Conservation (phyloP, 2,888 invertebrate species). For the Deladenus siricidicola region DNA sequence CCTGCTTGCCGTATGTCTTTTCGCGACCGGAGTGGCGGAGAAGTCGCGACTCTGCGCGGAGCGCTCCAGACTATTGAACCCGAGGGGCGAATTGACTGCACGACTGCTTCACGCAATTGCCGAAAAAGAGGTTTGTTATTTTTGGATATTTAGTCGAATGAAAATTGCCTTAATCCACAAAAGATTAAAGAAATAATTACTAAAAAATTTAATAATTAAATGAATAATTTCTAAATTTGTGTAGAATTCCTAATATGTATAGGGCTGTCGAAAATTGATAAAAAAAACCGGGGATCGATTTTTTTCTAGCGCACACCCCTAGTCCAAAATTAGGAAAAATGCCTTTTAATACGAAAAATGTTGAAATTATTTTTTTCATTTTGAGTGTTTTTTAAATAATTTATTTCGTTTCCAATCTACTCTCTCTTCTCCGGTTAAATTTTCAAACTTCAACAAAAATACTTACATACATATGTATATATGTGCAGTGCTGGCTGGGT, state of each 20-base stretch:
- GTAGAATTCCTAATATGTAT: too few species aligned
- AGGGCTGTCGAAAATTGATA: too few species aligned
- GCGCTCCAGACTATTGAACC: conserved; percentile 7
- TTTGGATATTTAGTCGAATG: neutral
- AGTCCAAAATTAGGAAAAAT: too few species aligned
- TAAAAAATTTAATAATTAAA: neutral
- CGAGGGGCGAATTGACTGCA: conserved; percentile 1
- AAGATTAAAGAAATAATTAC: neutral
- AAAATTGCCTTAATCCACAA: neutral
- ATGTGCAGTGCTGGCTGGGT: too few species aligned
- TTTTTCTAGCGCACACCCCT: too few species aligned
- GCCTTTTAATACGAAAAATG: neutral
- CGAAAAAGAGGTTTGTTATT: conserved; percentile 1
- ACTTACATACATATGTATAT: too few species aligned
- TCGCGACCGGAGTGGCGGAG: conserved; percentile 4
- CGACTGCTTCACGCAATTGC: conserved; percentile 4
- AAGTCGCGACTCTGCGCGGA: conserved; percentile 12
- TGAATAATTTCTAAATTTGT: too few species aligned
- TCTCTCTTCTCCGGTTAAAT: too few species aligned
- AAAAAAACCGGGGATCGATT: too few species aligned
- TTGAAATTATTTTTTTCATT: neutral
- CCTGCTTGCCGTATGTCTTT: conserved; percentile 8
- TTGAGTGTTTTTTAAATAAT: too few species aligned
- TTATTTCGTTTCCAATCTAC: too few species aligned
- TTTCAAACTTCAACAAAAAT: too few species aligned